Conservation (phyloP, 2,888 invertebrate species). For the Polyommatus iphigenia region DNA sequence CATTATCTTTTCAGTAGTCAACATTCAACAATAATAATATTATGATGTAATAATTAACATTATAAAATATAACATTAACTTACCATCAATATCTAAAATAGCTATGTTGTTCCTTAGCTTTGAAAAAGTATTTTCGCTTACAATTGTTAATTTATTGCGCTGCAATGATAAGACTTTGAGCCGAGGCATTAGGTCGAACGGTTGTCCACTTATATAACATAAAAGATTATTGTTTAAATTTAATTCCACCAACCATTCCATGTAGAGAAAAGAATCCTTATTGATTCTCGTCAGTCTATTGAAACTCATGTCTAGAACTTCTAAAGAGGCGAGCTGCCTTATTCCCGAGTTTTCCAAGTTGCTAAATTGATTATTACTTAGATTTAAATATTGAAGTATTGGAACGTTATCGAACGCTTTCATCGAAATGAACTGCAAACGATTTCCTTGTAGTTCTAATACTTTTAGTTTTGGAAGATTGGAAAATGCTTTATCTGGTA, state of each 20-base stretch:
- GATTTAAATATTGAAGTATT: slow-evolving; percentile 88
- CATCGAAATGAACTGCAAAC: slow-evolving; percentile 84
- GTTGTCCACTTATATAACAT: slow-evolving; percentile 88
- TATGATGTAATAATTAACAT: not conserved
- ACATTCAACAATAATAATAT: not conserved
- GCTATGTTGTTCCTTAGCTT: slow-evolving; percentile 90
- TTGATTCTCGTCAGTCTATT: slow-evolving; percentile 87
- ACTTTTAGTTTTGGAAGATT: slow-evolving; percentile 87
- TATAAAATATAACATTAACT: slow-evolving; percentile 44
- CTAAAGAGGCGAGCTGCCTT: slow-evolving; percentile 86
- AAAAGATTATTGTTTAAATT: slow-evolving; percentile 92
- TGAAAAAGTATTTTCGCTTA: slow-evolving; percentile 87
- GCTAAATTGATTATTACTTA: slow-evolving; percentile 89
- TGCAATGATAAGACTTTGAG: slow-evolving; percentile 88
- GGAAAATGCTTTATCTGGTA: slow-evolving; percentile 88
- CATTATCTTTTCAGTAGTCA: not conserved
- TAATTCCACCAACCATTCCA: slow-evolving; percentile 93
- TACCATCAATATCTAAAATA: slow-evolving; percentile 91
- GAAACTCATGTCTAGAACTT: slow-evolving; percentile 91
- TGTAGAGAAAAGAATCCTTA: slow-evolving; percentile 84
- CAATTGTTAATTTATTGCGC: slow-evolving; percentile 86
- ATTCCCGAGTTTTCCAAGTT: slow-evolving; percentile 88
- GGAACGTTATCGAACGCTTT: slow-evolving; percentile 89
- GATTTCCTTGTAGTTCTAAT: slow-evolving; percentile 90
- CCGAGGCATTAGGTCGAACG: slow-evolving; percentile 91